Conservation (phyloP, 2,888 invertebrate species). For the Gisinianus flammeolus region DNA sequence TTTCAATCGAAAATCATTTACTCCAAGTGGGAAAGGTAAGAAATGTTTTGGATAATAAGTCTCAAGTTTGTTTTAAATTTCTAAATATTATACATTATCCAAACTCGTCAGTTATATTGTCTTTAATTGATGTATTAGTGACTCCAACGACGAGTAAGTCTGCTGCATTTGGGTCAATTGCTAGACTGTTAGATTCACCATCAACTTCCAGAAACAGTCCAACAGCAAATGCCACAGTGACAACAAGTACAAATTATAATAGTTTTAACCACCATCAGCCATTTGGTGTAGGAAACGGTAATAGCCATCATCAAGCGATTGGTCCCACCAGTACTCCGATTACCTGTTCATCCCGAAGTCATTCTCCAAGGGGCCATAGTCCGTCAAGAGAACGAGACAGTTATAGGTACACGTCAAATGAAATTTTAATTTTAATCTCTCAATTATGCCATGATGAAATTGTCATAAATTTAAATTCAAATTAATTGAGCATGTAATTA, state of each 20-base stretch:
- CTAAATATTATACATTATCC: too few species aligned
- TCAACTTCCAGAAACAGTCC: conserved; percentile 39
- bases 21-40: conserved; percentile 46
- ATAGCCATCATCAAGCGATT: conserved; percentile 37
- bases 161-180: conserved; percentile 57
- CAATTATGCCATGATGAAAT: not conserved
- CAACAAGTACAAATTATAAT: conserved; percentile 44
- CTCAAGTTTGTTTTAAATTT: not conserved
- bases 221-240: conserved; percentile 22
- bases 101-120: too few species aligned
- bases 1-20: conserved; percentile 24
- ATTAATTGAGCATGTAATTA: conserved; percentile 2
- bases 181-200: conserved; percentile 56
- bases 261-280: conserved; percentile 40
- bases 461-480: not conserved
- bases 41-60: not conserved
- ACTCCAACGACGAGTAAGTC: conserved; percentile 33
- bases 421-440: not conserved
- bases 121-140: not conserved
- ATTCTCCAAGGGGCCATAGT: conserved; percentile 79
- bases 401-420: conserved; percentile 71
- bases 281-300: conserved; percentile 12
- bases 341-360: conserved; percentile 60
- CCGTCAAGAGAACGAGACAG: conserved; percentile 82
- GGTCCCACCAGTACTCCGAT: conserved; percentile 47